Conservation (phyloP, 2,797 vertebrate species). For the Hapalemur alaotrensis region DNA sequence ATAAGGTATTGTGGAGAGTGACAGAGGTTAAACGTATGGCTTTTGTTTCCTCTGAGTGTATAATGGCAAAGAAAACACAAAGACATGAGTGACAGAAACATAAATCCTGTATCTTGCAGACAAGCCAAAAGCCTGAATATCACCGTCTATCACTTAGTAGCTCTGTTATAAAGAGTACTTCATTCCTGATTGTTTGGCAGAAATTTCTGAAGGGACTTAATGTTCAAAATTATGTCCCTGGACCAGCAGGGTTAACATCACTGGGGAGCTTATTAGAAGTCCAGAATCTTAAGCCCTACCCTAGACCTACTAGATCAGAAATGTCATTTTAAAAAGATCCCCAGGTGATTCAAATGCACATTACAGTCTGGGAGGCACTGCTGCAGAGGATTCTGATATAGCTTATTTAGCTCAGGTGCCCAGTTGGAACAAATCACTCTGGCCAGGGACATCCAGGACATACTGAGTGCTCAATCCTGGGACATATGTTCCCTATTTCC, state of each 20-base stretch:
- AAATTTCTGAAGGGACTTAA: neutral
- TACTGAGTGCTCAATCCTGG: neutral
- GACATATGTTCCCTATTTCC: neutral
- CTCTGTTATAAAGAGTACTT: neutral
- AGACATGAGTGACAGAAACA: neutral
- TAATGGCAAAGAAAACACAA: neutral
- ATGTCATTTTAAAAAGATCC: neutral
- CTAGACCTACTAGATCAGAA: neutral
- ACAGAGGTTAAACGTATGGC: neutral
- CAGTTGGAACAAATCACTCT: neutral
- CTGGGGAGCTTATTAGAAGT: neutral
- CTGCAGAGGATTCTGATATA: neutral
- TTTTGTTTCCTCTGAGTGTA: neutral
- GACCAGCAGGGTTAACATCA: neutral
- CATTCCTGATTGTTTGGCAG: neutral
- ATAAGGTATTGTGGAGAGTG: neutral
- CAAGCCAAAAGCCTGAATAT: neutral
- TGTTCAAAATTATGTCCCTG: neutral
- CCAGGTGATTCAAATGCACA: neutral
- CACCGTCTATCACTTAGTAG: neutral
- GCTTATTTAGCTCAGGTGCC: neutral
- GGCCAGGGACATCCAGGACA: neutral
- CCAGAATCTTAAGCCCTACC: neutral
- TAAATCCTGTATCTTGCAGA: neutral
- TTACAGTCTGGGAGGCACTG: neutral